Conservation (phyloP, 1,140 invertebrate genomes). For the Globodera rostochiensis region DNA sequence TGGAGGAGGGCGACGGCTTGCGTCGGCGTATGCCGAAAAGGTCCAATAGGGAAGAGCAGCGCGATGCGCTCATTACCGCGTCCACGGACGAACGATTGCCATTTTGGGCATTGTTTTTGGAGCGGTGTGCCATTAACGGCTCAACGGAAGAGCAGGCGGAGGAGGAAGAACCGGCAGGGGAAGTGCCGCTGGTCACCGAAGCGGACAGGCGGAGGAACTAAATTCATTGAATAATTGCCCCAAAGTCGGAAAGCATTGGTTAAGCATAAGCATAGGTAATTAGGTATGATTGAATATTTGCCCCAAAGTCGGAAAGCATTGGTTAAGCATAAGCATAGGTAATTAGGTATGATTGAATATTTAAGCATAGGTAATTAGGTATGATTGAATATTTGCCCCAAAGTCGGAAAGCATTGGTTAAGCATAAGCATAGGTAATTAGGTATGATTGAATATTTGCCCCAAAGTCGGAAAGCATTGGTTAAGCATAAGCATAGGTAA, state of each 20-base stretch:
- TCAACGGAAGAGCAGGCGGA: conserved; percentile 31
- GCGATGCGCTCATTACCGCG: conserved; percentile 2
- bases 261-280: no score
- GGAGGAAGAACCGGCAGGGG: conserved; percentile 11
- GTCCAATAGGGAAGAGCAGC: conserved; percentile 26
- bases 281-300: not conserved
- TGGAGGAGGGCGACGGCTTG: not conserved
- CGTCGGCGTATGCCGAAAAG: conserved; percentile 25
- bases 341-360: not conserved
- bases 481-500: no score
- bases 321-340: no score
- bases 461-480: no score
- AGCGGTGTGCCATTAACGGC: not conserved
- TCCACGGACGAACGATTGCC: not conserved
- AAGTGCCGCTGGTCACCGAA: conserved; percentile 25
- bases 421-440: no score
- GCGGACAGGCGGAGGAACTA: conserved; percentile 12
- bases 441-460: no score
- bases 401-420: no score
- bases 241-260: no score
- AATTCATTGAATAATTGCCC: not conserved
- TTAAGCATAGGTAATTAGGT: no score
- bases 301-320: no score
- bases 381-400: no score
- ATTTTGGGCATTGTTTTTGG: conserved; percentile 9